These are phyloP conservation scores for Drosophila meridiana DNA, from an alignment of 2,888 invertebrate species.

Conservation along the genomic window DNA sequence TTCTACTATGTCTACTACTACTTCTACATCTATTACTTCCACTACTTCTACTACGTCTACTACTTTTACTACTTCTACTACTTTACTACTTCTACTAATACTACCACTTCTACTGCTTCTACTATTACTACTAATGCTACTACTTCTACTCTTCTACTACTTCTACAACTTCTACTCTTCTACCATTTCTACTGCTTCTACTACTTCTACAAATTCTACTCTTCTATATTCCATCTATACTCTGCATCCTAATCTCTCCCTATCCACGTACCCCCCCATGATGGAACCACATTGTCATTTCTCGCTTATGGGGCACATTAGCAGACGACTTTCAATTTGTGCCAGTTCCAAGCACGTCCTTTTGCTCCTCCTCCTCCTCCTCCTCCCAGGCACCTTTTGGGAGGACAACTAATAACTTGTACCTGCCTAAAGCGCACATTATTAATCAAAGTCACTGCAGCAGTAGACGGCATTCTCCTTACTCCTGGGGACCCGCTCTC, in stretches of 20 bases:
- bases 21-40: background rate
- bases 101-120: background rate
- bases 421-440: constrained; percentile 74
- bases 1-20: too few relatives aligned
- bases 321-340: constrained; percentile 9
- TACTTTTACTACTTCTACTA: background rate
- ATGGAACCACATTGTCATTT: constrained; percentile 36
- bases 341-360: constrained; percentile 6
- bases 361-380: background rate
- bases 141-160: background rate
- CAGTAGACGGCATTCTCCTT: constrained; percentile 10
- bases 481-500: background rate
- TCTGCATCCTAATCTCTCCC: background rate
- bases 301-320: constrained; percentile 47
- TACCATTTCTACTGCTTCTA: background rate
- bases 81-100: background rate
- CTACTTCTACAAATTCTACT: background rate
- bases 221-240: too few relatives aligned
- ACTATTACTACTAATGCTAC: background rate
- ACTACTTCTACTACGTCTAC: background rate
- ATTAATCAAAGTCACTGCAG: constrained; percentile 78
- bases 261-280: background rate
- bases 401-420: constrained; percentile 66
- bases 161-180: background rate
- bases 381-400: background rate